Conservation (phyloP, 1,140 invertebrate genomes). For the Tetramorium alpestre region DNA sequence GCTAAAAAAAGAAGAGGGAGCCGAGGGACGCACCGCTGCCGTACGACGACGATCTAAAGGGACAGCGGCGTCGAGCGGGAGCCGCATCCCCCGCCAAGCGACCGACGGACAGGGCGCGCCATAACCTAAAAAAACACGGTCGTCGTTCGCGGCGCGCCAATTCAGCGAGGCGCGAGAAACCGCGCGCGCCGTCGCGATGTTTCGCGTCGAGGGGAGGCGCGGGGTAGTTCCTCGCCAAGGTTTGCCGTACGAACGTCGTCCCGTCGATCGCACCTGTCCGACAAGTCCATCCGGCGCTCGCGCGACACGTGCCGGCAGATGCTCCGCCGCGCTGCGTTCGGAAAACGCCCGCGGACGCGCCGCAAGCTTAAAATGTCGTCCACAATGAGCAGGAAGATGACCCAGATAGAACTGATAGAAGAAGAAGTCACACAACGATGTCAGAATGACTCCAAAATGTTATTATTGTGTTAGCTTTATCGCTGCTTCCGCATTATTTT, state of each 20-base stretch:
- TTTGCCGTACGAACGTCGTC: not conserved
- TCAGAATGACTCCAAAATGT: too few relatives aligned
- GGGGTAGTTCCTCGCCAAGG: too few relatives aligned
- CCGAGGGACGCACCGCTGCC: not conserved
- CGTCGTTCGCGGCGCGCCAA: too few relatives aligned
- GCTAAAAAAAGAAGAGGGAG: not conserved
- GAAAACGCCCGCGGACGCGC: not conserved
- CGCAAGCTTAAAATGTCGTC: too few relatives aligned
- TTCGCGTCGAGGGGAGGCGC: not conserved
- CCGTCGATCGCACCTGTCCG: not conserved
- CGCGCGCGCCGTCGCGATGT: too few relatives aligned
- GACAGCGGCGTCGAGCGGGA: not conserved
- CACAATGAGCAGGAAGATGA: too few relatives aligned
- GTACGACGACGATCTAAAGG: not conserved
- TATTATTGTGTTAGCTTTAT: too few relatives aligned
- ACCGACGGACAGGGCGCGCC: not conserved
- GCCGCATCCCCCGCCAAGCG: conserved; percentile 69
- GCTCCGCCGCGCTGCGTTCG: not conserved
- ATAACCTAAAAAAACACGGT: conserved; percentile 62
- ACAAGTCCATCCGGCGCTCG: too few relatives aligned
- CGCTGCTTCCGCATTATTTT: too few relatives aligned
- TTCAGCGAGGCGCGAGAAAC: not conserved
- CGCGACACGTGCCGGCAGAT: not conserved
- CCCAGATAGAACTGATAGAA: too few relatives aligned
- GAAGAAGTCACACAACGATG: too few relatives aligned